Conservation (phyloP, 2,888 invertebrate species). For the Drosophila ochracea region DNA sequence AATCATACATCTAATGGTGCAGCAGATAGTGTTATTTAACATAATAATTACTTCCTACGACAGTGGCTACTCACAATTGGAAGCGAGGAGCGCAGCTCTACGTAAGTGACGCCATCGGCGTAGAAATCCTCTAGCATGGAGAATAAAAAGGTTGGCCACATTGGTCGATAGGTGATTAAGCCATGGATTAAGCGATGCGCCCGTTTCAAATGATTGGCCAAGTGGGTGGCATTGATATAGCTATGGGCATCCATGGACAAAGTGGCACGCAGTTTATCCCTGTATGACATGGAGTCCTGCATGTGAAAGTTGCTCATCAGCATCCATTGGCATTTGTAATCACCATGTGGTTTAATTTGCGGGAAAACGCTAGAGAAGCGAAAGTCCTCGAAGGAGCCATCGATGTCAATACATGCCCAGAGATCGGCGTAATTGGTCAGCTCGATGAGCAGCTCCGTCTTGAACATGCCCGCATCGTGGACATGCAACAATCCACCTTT, state of each 20-base stretch:
- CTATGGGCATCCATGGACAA: slow-evolving; percentile 62
- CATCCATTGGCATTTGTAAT: slow-evolving; percentile 69
- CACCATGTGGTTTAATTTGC: slow-evolving; percentile 1
- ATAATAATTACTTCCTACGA: neutral
- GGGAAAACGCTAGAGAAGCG: slow-evolving; percentile 46
- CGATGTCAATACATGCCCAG: slow-evolving; percentile 58
- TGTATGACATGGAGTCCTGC: slow-evolving; percentile 53
- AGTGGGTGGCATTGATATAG: slow-evolving; percentile 86
- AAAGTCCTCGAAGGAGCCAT: slow-evolving; percentile 44
- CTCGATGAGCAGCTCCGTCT: slow-evolving; percentile 87
- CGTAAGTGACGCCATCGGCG: slow-evolving; percentile 89
- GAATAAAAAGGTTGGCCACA: slow-evolving; percentile 88
- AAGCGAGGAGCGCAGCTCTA: slow-evolving; percentile 88
- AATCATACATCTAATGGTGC: slow-evolving; percentile 86
- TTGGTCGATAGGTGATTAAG: slow-evolving; percentile 87
- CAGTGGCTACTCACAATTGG: slow-evolving; percentile 83
- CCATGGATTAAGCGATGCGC: slow-evolving; percentile 86
- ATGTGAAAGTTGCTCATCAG: slow-evolving; percentile 47
- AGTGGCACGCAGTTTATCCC: slow-evolving; percentile 82
- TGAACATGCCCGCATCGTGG: slow-evolving; percentile 88
- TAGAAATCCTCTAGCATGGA: slow-evolving; percentile 87
- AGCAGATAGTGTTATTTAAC: neutral
- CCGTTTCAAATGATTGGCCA: slow-evolving; percentile 87
- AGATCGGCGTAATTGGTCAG: slow-evolving; percentile 42
- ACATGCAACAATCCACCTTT: slow-evolving; percentile 90